A percentile compares a stretch with the other conserved stretches of the same genome.
phyloP scores from a whole-genome alignment of 2,113 vertebrate species.

The Boleophthalmus pectinirostris region DNA sequence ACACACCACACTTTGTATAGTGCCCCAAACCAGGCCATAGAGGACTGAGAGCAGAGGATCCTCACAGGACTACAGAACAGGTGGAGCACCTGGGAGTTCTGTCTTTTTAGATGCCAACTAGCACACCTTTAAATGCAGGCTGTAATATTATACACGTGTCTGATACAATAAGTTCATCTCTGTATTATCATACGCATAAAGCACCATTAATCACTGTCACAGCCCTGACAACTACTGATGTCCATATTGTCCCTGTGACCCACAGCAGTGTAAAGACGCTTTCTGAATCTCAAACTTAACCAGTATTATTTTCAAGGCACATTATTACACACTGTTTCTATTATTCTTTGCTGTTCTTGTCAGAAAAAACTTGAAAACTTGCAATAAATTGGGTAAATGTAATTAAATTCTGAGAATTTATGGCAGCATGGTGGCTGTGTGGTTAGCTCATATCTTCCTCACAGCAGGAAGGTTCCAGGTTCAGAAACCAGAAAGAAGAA shows the following conservation, averaged over 20 bases:
- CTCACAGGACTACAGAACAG: constrained; percentile 51
- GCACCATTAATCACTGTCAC: constrained; percentile 32
- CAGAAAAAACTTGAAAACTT: too few species aligned
- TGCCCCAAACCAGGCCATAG: constrained; percentile 68
- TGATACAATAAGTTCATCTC: constrained; percentile 26
- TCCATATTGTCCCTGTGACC: constrained; percentile 48
- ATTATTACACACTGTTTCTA: neutral
- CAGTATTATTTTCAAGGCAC: constrained; percentile 1
- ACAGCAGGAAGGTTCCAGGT: neutral
- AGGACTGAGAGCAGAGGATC: constrained; percentile 48
- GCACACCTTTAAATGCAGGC: constrained; percentile 41
- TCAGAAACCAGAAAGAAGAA: neutral
- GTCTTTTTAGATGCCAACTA: constrained; percentile 28
- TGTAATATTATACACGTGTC: constrained; percentile 41
- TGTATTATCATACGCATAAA: constrained; percentile 38
- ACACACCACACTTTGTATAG: constrained; percentile 56
- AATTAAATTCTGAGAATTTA: too few species aligned
- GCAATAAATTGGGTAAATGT: too few species aligned
- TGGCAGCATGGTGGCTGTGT: too few species aligned
- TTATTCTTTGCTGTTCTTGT: neutral
- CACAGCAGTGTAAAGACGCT: constrained; percentile 17
- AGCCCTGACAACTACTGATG: constrained; percentile 13
- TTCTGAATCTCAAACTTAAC: constrained; percentile 5
- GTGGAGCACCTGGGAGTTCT: constrained; percentile 39
- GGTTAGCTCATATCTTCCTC: too few species aligned